Percentiles rank a stretch among this genome's conserved stretches.
Evolutionary conservation across 2,113 vertebrate species (phyloP).

Genomic region (Fregata magnificens): DNA sequence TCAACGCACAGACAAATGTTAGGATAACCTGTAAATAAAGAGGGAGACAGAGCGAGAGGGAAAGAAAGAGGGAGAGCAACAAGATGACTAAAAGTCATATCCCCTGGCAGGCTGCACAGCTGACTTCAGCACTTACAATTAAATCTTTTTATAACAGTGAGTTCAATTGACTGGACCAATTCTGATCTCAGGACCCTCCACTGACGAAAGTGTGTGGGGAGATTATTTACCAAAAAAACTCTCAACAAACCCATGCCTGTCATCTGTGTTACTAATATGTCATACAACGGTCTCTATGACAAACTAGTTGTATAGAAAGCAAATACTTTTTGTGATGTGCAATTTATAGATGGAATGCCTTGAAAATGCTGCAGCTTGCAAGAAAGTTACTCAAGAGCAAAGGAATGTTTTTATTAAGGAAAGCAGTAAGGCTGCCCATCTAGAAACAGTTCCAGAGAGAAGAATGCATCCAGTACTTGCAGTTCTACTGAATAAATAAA

Average conservation of each 20-base stretch:
- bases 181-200: background rate
- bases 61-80: background rate
- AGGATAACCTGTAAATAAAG: conserved; percentile 33
- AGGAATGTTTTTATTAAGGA: background rate
- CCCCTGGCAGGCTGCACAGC: background rate
- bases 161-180: background rate
- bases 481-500: background rate
- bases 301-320: background rate
- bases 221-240: background rate
- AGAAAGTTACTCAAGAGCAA: background rate
- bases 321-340: background rate
- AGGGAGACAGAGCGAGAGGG: background rate
- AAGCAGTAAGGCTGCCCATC: background rate
- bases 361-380: background rate
- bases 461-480: background rate
- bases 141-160: background rate
- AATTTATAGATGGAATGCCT: background rate
- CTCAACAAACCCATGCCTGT: background rate
- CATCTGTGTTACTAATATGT: background rate
- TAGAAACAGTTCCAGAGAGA: background rate
- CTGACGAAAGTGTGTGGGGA: background rate
- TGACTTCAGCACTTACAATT: background rate
- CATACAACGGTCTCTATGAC: background rate
- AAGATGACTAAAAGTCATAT: background rate
- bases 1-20: conserved; percentile 5